Conservation (phyloP, 1,140 invertebrate genomes). For the Macrobrachium nipponense region DNA sequence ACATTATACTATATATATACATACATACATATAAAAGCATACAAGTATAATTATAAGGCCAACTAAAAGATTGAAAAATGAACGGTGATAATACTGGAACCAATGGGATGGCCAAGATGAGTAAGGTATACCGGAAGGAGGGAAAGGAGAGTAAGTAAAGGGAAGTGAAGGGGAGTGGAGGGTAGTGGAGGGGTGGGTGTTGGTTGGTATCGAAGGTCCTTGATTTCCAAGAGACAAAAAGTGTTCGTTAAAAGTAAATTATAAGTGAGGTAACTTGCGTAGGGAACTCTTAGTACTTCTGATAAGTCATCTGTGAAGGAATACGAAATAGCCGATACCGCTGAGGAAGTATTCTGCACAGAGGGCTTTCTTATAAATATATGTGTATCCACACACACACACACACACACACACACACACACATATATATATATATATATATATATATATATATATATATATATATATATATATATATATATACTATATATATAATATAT, state of each 20-base stretch:
- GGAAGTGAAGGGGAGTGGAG: not conserved
- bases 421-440: constrained; percentile 5
- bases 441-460: constrained; percentile 20
- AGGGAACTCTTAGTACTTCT: not conserved
- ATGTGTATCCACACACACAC: not conserved
- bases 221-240: too few relatives aligned
- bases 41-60: not conserved
- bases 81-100: not conserved
- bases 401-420: not conserved
- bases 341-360: too few relatives aligned
- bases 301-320: not conserved
- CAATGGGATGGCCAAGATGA: not conserved
- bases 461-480: constrained; percentile 4
- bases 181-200: too few relatives aligned
- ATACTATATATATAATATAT: constrained; percentile 15
- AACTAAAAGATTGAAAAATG: not conserved
- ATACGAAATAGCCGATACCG: too few relatives aligned
- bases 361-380: too few relatives aligned
- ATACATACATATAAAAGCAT: constrained; percentile 6
- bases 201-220: too few relatives aligned
- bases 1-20: constrained; percentile 17
- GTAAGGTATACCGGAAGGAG: not conserved
- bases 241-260: not conserved
- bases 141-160: not conserved
- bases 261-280: not conserved